Evolutionary conservation across 2,113 vertebrate genomes (phyloP), one percentile per base, ranked within the genome.

Genomic region (Electrona antarctica): DNA sequence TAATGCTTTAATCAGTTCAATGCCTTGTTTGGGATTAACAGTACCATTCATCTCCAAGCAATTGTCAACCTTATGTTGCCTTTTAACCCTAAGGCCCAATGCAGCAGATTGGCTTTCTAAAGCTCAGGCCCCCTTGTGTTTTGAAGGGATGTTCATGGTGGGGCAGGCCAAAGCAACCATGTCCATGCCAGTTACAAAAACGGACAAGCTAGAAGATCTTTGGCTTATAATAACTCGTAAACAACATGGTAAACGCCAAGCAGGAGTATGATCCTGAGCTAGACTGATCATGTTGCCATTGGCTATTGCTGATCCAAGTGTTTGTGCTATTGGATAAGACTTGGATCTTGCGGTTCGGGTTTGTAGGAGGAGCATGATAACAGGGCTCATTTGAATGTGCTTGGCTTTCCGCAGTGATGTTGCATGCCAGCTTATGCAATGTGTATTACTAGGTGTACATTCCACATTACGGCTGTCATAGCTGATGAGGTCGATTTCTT

Each of bases 51-150:
- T 76, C 71, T 77, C 67, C 46, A 75, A 85, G 77, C 74, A 68
- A 79, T 81, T 81, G 84, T 89, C 84, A 90, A 81, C 62, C 74
- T 80, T 87, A 84, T 83, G 84, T 70, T 60, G 58, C 73, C 65
- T 89, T 85, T 79, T 83, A 78, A 83, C 77, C 81, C 69, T 65
- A 82, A 47, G 45, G 77, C 82, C 70, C 60, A 21, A 21, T 21
- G 21, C 64, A 55, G 67, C 67, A 87, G 69, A 69, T 73, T 74
- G 58, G 79, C 11, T 82, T 85, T 87, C 80, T 82, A 81, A 87
- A 76, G 76, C 50, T 66, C 67, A 75, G 64, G 74, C 67, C 76
- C 77, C 65, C 49, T 66, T 62, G n/a, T 28, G 48, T 74, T 82
- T 12, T 82, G 65, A 48, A 60, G 57, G 67, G 64, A 67, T 83